phyloP scores from a whole-genome alignment of 1,140 invertebrate species.

The Trachymyrmex septentrionalis region DNA sequence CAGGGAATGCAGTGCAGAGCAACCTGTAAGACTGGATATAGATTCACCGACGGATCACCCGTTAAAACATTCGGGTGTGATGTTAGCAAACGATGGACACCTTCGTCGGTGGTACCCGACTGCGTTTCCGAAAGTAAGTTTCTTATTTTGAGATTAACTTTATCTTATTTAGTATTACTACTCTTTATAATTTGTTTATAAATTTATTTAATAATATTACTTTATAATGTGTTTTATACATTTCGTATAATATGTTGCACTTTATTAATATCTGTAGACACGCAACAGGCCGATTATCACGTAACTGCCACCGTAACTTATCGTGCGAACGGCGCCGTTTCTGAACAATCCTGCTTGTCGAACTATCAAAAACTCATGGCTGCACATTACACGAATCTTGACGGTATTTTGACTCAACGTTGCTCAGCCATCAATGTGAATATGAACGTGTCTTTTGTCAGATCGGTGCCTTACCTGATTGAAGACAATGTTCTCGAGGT shows the following conservation, averaged over 20 bases:
- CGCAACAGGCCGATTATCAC: constrained; percentile 97
- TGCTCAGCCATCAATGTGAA: constrained; percentile 98
- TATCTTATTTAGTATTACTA: not conserved
- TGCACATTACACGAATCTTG: constrained; percentile 93
- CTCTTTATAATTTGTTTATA: not conserved
- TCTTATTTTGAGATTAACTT: not conserved
- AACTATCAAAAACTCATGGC: constrained; percentile 95
- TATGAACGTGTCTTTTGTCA: constrained; percentile 96
- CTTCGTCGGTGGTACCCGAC: constrained; percentile 95
- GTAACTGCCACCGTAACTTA: constrained; percentile 96
- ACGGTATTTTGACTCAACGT: constrained; percentile 94
- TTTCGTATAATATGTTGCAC: too few relatives aligned
- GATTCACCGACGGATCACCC: constrained; percentile 96
- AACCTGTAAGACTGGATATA: constrained; percentile 95
- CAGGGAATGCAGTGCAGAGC: constrained; percentile 95
- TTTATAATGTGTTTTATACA: too few relatives aligned
- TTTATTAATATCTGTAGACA: constrained; percentile 88
- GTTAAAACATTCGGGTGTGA: constrained; percentile 95
- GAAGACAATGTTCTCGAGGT: constrained; percentile 95
- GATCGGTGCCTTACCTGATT: constrained; percentile 91
- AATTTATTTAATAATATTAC: too few relatives aligned
- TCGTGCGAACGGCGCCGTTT: constrained; percentile 95
- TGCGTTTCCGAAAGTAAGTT: constrained; percentile 95
- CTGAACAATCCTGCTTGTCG: constrained; percentile 91
- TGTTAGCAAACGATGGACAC: constrained; percentile 92